Evolutionary conservation across 1,140 invertebrate genomes (phyloP).

Genomic region (Pseudomyrmex cubaensis): DNA sequence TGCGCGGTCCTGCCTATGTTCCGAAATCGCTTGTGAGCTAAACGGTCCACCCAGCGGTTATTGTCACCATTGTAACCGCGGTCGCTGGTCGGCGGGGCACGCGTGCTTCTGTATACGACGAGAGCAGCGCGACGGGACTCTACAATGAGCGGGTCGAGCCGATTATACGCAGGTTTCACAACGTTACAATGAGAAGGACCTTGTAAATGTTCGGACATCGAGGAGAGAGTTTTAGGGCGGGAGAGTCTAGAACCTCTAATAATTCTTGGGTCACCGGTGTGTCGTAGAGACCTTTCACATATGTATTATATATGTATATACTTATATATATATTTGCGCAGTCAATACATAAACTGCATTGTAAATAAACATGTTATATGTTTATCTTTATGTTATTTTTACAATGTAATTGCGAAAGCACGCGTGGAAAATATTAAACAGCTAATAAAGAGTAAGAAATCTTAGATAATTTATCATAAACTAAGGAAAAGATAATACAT

Average conservation of each 20-base stretch:
- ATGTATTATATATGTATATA: too few relatives aligned
- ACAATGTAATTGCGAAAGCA: too few relatives aligned
- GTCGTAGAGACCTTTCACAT: too few relatives aligned
- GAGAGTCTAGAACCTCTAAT: background rate
- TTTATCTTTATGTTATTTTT: too few relatives aligned
- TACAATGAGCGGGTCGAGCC: slow-evolving; percentile 68
- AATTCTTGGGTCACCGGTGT: too few relatives aligned
- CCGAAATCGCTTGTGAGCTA: slow-evolving; percentile 64
- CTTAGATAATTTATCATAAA: too few relatives aligned
- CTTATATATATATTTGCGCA: too few relatives aligned
- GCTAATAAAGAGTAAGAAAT: too few relatives aligned
- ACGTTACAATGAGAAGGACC: slow-evolving; percentile 75
- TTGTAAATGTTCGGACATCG: slow-evolving; percentile 40
- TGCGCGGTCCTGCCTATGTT: slow-evolving; percentile 44
- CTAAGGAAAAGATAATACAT: too few relatives aligned
- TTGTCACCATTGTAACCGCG: slow-evolving; percentile 74
- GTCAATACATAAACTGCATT: too few relatives aligned
- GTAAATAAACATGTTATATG: too few relatives aligned
- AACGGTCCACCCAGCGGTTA: slow-evolving; percentile 73
- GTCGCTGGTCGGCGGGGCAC: slow-evolving; percentile 67
- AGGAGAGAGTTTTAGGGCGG: background rate
- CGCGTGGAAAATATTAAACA: too few relatives aligned
- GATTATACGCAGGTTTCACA: slow-evolving; percentile 79
- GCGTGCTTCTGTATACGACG: slow-evolving; percentile 20
- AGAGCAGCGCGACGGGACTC: slow-evolving; percentile 17